phyloP scores from a whole-genome alignment of 2,888 invertebrate genomes.

The Scelioninae gen. 2 region DNA sequence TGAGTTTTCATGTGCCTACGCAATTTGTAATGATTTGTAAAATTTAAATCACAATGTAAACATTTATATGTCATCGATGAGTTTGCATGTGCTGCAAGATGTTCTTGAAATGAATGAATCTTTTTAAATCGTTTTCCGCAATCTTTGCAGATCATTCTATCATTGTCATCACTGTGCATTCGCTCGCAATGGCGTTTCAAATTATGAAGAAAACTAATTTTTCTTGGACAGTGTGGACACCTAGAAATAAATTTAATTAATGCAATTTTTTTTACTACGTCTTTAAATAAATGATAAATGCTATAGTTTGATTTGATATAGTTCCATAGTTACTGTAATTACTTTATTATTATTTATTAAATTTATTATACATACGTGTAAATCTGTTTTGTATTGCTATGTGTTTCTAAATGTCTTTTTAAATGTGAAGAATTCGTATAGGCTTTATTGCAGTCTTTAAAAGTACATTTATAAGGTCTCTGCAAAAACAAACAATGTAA shows the following conservation, averaged over 20 bases:
- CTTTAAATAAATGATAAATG: too few species aligned
- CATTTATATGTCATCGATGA: slow-evolving; percentile 75
- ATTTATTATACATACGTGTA: slow-evolving; percentile 63
- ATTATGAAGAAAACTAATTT: slow-evolving; percentile 77
- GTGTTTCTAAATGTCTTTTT: slow-evolving; percentile 78
- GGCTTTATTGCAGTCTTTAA: slow-evolving; percentile 79
- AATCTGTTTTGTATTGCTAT: slow-evolving; percentile 72
- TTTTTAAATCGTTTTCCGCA: slow-evolving; percentile 78
- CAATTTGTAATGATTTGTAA: slow-evolving; percentile 75
- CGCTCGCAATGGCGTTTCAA: slow-evolving; percentile 78
- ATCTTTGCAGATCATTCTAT: slow-evolving; percentile 74
- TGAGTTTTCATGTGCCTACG: slow-evolving; percentile 77
- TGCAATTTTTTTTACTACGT: neutral
- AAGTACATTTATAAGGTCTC: slow-evolving; percentile 79
- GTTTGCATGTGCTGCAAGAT: slow-evolving; percentile 78
- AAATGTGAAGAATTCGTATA: slow-evolving; percentile 80
- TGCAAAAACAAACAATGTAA: slow-evolving; percentile 62
- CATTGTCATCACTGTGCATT: slow-evolving; percentile 73
- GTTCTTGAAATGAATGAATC: slow-evolving; percentile 78
- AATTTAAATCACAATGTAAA: slow-evolving; percentile 77
- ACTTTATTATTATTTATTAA: too few species aligned
- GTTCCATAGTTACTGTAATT: too few species aligned
- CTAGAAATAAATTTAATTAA: slow-evolving; percentile 62
- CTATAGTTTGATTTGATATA: too few species aligned
- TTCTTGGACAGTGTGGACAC: slow-evolving; percentile 75